Base-by-base conservation (phyloP, 2,888 invertebrate species). In the Leptopilina drosophilae region DNA sequence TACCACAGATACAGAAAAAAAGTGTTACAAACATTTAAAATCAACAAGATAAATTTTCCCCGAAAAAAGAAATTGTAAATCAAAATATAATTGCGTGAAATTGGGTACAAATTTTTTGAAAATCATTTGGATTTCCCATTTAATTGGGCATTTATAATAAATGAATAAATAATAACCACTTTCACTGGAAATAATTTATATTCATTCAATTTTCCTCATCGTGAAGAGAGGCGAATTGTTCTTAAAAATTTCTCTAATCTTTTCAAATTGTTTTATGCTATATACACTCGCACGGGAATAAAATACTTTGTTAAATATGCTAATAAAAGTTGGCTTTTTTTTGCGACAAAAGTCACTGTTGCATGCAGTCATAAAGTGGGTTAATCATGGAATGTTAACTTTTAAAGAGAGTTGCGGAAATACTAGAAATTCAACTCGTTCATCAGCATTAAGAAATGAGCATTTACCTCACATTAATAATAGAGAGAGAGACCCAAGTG, bases 331-430 rank as follows among this genome's bases (percentile, higher is more conserved):
- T 56, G 20, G 20, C 20, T 53, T 67, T 69, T 69, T 49, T 49
- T 12, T 69, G 69, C 12, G 69, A 69, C 69, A 56, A 53, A 69
- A 53, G 12, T 69, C 33, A n/a, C 26, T 69, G 53, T 69, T 69
- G 69, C 69, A 56, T 56, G 15, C 73, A 73, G 73, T 33, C 33
- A 53, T 73, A 56, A 73, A 73, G 56, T 73, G 73, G 73, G 73
- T 73, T 73, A 73, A 73, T 73, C 73, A 53, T 73, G 73, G 56
- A 73, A 73, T 73, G 73, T 73, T 73, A 73, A 73, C 73, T 56
- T 73, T 73, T 73, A 73, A 73, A 73, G 73, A 56, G 73, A 73
- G 73, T 73, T 53, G 56, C 73, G 73, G 73, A 73, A 73, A 73
- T 33, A 33, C n/a, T 73, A 73, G 73, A 73, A 73, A 73, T 56